Base-by-base conservation (phyloP, 1,140 invertebrate species). In the Tetramorium alpestre region DNA sequence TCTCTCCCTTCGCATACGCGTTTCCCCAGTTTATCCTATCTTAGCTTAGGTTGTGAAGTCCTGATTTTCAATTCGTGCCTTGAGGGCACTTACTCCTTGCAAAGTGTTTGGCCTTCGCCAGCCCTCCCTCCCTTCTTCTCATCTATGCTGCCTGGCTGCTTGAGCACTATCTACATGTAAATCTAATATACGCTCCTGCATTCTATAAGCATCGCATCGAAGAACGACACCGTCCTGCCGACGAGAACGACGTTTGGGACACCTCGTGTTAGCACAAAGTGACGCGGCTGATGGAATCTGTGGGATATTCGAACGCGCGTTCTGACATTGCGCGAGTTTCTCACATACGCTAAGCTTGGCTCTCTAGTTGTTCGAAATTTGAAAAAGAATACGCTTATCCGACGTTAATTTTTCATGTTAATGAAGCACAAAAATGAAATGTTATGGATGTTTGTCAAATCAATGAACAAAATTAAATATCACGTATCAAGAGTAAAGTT, bases 111-210 rank as follows among this genome's bases (percentile, higher is more conserved):
- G 78, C 65, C 87, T 85, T 67, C 85, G 44, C 85, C 75, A 64
- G 72, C 77, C 67, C 70, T 47, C 51, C 16, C 60, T 69, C 69
- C 69, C 65, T 47, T 78, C 77, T 67, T 70, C 67, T 51, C 81
- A 58, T 60, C 77, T 51, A 58, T 69, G 65, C 41, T 54, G 78
- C 56, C 75, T 82, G 75, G 86, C 88, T 92, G 91, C 89, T 92
- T 92, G 88, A 92, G 76, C 87, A 87, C 91, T 91, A 92, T 92
- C 91, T 92, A 92, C 91, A 92, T 92, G 91, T 92, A 92, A 92
- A 92, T 92, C 91, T 92, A 92, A 92, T 92, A 92, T 87, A 70
- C 88, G 77, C 84, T 78, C 87, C 84, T 91, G 69, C 77, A 91
- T 90, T 91, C 89, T 89, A 77, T 87, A 90, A 81, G 75, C 73